Evolutionary conservation across 1,140 invertebrate species (phyloP).

Genomic region (Ectropis grisescens): DNA sequence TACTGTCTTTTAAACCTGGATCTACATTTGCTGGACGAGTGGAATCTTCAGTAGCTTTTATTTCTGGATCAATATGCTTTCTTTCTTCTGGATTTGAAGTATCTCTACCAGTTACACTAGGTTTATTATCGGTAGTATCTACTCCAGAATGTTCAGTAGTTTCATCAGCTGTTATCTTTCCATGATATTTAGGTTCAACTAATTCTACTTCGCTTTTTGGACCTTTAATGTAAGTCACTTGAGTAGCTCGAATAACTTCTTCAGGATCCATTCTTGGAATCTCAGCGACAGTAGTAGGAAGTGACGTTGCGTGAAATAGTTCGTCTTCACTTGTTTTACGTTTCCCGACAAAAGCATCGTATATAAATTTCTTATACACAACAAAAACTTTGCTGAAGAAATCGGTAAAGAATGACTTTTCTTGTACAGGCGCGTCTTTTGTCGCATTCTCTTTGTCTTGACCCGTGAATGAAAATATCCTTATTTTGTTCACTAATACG

Average conservation of each 20-base stretch:
- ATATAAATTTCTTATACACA: conserved; percentile 34
- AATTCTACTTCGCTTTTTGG: conserved; percentile 36
- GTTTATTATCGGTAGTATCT: conserved; percentile 2
- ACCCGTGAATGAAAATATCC: conserved; percentile 19
- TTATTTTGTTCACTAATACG: conserved; percentile 35
- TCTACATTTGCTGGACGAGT: too few relatives aligned
- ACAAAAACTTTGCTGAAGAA: conserved; percentile 26
- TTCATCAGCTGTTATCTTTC: conserved; percentile 24
- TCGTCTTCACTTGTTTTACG: too few relatives aligned
- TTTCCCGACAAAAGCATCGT: conserved; percentile 19
- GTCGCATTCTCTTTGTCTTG: conserved; percentile 16
- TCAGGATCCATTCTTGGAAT: conserved; percentile 7
- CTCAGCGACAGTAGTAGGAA: too few relatives aligned
- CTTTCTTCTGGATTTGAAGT: too few relatives aligned
- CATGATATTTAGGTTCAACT: conserved; percentile 40
- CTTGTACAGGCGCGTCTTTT: conserved; percentile 5
- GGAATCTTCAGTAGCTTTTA: too few relatives aligned
- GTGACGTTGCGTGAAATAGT: too few relatives aligned
- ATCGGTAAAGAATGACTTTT: conserved; percentile 16
- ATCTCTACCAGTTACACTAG: too few relatives aligned
- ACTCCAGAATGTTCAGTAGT: conserved; percentile 12
- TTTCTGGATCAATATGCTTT: too few relatives aligned
- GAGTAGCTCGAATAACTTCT: conserved; percentile 2
- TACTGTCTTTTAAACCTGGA: too few relatives aligned
- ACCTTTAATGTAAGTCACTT: conserved; percentile 5